Base-by-base conservation (phyloP, 2,888 invertebrate genomes). In the Tetramorium bicarinatum region DNA sequence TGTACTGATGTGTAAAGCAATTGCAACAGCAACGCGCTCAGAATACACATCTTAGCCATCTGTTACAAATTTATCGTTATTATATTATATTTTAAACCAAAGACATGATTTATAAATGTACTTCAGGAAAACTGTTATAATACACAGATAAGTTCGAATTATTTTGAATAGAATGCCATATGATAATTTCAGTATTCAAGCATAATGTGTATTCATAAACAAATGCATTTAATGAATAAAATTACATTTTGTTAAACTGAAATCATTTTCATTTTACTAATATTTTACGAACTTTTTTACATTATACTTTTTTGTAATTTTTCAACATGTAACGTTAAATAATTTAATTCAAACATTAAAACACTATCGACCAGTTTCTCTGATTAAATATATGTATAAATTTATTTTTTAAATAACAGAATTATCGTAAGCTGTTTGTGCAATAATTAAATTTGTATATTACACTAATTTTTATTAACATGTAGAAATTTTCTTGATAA, bases 31-130 rank as follows among this genome's bases (percentile, higher is more conserved):
- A 25, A 25, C 25, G 25, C 25, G 1, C 25, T 25, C 25, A 25
- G 25, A 1, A 25, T 25, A 25, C 25, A 25, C 0, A 25, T 25
- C 49, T 29, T 62, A 25, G 83, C 21, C 89, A 91, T 91, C 18
- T 66, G n/a, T n/a, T 1, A 56, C n/a, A 83, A 52, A 47, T 1
- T 7, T 62, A 18, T n/a, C n/a, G 4, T 25, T 25, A 25, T 25
- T 25, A 25, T 1, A 25, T 25, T 25, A 1, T 25, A 25, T n/a
- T n/a, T n/a, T n/a, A 25, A 25, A 25, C 25, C 25, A 25, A 25
- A 25, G 0, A 25, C 25, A 11, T 49, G 13, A 71, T 77, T 66
- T 74, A 44, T 3, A 44, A 25, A 64, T 25, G 41, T 59, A 59
- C 13, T 25, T 25, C 21, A 61, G 47, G 61, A 75, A 75, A 75